Evolutionary conservation across 2,797 vertebrate species (phyloP), one percentile per base, ranked within the genome.

Genomic region (Sphaeramia orbicularis): DNA sequence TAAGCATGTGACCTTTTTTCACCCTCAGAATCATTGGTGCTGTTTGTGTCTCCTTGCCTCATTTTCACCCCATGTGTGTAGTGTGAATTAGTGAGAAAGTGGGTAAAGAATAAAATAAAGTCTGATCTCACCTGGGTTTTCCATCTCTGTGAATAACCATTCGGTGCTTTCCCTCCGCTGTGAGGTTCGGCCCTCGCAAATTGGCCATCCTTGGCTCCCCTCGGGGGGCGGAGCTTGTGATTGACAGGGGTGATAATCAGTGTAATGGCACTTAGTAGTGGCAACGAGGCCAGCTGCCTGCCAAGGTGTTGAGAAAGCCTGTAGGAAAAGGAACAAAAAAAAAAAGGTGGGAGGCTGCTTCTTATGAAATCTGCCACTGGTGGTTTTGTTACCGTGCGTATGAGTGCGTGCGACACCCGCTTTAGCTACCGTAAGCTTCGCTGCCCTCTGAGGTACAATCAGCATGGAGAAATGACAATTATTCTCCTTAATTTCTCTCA

Each of bases 231-330:
- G 56, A 18, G 54, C 57, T 1, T 66, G 56, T 87, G 90, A 91
- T 85, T 78, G 91, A 91, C 91, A 83, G 80, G 40, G 52, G 67
- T 84, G 85, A 84, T 92, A 86, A 93, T 93, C 88, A 50, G 53
- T 32, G 74, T 91, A 91, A 93, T 91, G 75, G 83, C 66, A 62
- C 84, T 59, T 43, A 15, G 74, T 57, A 2, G 63, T 27, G 71
- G 65, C 1, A 15, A 38, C 19, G n/a, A 59, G 73, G 72, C 81
- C 89, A 89, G 86, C 78, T 90, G 89, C 62, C 78, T 62, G 70
- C 76, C 74, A 78, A 89, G 87, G 90, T 91, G 90, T 85, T 30
- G 69, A 76, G 68, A 77, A 68, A 80, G 79, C 78, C 79, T 61
- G 71, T 19, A 51, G 85, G 78, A 59, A 12, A 37, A 45, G 30